These are phyloP conservation scores for Leucoraja ocellata DNA, from an alignment of 2,797 vertebrate genomes.

Conservation along the genomic window DNA sequence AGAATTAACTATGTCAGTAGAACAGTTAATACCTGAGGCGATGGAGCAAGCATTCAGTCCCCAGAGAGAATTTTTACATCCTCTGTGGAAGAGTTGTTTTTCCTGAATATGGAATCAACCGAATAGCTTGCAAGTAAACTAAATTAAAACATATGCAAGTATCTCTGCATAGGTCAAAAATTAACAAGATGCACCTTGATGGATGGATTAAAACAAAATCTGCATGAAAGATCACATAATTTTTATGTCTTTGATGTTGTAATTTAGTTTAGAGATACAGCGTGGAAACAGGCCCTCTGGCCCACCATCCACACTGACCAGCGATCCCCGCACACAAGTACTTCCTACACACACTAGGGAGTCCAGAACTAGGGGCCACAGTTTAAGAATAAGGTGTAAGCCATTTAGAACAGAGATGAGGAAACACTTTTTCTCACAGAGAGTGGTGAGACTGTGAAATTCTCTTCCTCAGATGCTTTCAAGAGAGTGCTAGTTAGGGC, in stretches of 20 bases:
- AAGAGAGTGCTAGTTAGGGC: too few relatives aligned
- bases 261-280: not conserved
- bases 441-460: too few relatives aligned
- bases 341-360: too few relatives aligned
- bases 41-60: not conserved
- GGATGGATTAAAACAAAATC: conserved; percentile 6
- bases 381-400: too few relatives aligned
- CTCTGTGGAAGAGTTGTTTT: not conserved
- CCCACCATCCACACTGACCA: too few relatives aligned
- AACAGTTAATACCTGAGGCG: not conserved
- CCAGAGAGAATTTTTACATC: not conserved
- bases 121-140: not conserved
- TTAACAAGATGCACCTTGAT: not conserved
- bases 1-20: conserved; percentile 12
- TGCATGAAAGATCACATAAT: not conserved
- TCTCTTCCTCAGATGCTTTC: too few relatives aligned
- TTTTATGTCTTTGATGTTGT: not conserved
- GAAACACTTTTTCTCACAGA: too few relatives aligned
- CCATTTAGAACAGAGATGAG: too few relatives aligned
- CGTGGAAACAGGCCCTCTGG: too few relatives aligned
- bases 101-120: not conserved
- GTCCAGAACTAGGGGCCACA: too few relatives aligned
- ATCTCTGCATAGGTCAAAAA: not conserved
- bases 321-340: too few relatives aligned
- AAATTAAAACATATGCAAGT: too few relatives aligned